phyloP scores from a whole-genome alignment of 2,797 vertebrate genomes.

The Fistularia tabacaria region DNA sequence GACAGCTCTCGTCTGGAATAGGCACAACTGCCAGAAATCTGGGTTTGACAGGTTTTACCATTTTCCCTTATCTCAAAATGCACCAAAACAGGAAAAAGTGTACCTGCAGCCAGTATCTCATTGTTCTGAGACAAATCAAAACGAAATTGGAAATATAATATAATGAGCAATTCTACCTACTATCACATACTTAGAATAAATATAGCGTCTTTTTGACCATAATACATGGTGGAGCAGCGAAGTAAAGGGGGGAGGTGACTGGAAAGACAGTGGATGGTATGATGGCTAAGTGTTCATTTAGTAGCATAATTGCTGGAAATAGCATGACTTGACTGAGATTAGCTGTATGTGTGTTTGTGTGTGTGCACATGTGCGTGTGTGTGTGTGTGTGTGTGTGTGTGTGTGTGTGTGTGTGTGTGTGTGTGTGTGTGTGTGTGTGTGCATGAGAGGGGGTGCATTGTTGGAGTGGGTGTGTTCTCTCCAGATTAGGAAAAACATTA shows the following conservation, averaged over 20 bases:
- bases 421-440: too few relatives aligned
- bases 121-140: too few relatives aligned
- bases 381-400: constrained; percentile 21
- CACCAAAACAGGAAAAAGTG: too few relatives aligned
- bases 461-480: constrained; percentile 28
- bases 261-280: constrained; percentile 1
- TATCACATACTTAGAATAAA: too few relatives aligned
- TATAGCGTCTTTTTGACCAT: too few relatives aligned
- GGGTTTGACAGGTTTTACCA: too few relatives aligned
- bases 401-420: constrained; percentile 9
- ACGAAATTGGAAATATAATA: too few relatives aligned
- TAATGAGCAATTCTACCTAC: too few relatives aligned
- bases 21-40: too few relatives aligned
- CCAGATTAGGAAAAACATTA: constrained; percentile 43
- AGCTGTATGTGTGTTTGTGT: constrained; percentile 21
- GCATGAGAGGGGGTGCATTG: not conserved
- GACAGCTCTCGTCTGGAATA: too few relatives aligned
- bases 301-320: constrained; percentile 42
- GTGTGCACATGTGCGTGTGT: constrained; percentile 16
- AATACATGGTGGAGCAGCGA: constrained; percentile 4
- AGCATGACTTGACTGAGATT: constrained; percentile 43
- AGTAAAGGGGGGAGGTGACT: constrained; percentile 12
- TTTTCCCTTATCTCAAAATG: too few relatives aligned
- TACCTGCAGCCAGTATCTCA: too few relatives aligned
- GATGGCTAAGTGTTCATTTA: constrained; percentile 49